phyloP scores from a whole-genome alignment of 2,888 invertebrate species.

The Dorcus parallelipipedus region DNA sequence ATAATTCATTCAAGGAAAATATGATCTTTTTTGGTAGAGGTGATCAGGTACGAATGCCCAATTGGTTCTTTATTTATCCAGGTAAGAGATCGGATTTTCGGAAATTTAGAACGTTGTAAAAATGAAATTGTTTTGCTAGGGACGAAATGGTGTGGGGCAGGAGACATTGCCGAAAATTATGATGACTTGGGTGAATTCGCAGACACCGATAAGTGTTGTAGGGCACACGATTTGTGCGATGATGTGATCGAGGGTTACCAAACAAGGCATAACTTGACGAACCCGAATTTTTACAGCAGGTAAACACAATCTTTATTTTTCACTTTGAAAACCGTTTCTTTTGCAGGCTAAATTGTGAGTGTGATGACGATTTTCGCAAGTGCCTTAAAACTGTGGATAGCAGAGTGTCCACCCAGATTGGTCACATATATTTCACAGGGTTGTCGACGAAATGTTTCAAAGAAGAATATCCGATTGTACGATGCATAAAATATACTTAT shows the following conservation, averaged over 20 bases:
- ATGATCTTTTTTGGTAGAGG: neutral
- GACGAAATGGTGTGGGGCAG: slow-evolving; percentile 80
- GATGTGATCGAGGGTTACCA: slow-evolving; percentile 51
- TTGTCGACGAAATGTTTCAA: slow-evolving; percentile 60
- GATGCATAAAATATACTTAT: slow-evolving; percentile 48
- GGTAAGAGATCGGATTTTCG: slow-evolving; percentile 11
- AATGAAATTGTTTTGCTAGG: slow-evolving; percentile 44
- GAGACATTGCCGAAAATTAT: slow-evolving; percentile 59
- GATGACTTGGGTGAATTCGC: slow-evolving; percentile 62
- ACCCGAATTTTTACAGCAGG: slow-evolving; percentile 40
- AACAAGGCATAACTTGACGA: slow-evolving; percentile 39
- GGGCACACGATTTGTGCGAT: slow-evolving; percentile 69
- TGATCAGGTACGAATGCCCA: slow-evolving; percentile 14
- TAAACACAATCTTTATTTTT: slow-evolving; percentile 10
- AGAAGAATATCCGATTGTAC: slow-evolving; percentile 54
- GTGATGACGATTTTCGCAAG: slow-evolving; percentile 53
- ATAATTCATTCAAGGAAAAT: too few relatives aligned
- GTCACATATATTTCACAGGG: slow-evolving; percentile 56
- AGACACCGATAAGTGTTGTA: slow-evolving; percentile 69
- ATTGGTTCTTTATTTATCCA: slow-evolving; percentile 22
- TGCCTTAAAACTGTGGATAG: slow-evolving; percentile 39
- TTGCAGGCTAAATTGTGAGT: slow-evolving; percentile 54
- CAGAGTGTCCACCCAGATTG: slow-evolving; percentile 42
- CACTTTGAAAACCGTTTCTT: neutral
- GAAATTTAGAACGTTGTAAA: neutral